Evolutionary conservation across 2,113 vertebrate species (phyloP).

Genomic region (Sclerurus mexicanus): DNA sequence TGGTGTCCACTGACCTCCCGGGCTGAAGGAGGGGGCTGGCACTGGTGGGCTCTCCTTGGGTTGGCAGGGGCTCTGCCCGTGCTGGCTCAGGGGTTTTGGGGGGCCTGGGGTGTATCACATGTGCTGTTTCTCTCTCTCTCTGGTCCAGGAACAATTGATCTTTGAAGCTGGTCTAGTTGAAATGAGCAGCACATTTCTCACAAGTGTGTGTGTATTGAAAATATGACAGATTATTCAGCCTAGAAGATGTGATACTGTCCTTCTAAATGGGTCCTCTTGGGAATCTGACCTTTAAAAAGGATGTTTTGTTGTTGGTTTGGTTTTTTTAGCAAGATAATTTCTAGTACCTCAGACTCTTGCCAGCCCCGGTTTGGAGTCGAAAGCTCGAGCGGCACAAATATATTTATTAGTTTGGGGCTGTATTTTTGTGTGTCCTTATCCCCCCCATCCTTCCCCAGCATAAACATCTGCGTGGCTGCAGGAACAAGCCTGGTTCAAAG

Average conservation of each 20-base stretch:
- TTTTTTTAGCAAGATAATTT: not conserved
- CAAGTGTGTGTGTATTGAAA: not conserved
- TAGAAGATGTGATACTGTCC: not conserved
- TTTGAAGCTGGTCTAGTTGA: not conserved
- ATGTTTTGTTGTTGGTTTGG: not conserved
- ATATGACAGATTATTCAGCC: not conserved
- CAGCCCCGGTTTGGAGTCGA: not conserved
- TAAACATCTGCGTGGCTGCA: not conserved
- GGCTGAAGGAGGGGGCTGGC: not conserved
- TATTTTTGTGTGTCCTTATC: not conserved
- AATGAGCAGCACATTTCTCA: not conserved
- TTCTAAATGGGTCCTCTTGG: not conserved
- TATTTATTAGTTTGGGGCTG: not conserved
- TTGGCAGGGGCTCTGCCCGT: not conserved
- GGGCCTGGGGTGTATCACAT: rapidly evolving
- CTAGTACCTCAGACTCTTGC: not conserved
- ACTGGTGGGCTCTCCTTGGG: not conserved
- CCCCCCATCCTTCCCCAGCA: not conserved
- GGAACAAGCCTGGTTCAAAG: not conserved
- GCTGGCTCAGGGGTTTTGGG: not conserved
- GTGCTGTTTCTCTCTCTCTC: not conserved
- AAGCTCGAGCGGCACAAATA: not conserved
- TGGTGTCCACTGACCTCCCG: not conserved
- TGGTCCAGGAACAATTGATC: not conserved
- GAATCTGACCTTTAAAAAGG: not conserved